A percentile compares a stretch with the other conserved stretches of the same genome.
Evolutionary conservation across 53 echinoderm and acorn worm genomes (phyloP).

Genomic region (Arbacia lixula): DNA sequence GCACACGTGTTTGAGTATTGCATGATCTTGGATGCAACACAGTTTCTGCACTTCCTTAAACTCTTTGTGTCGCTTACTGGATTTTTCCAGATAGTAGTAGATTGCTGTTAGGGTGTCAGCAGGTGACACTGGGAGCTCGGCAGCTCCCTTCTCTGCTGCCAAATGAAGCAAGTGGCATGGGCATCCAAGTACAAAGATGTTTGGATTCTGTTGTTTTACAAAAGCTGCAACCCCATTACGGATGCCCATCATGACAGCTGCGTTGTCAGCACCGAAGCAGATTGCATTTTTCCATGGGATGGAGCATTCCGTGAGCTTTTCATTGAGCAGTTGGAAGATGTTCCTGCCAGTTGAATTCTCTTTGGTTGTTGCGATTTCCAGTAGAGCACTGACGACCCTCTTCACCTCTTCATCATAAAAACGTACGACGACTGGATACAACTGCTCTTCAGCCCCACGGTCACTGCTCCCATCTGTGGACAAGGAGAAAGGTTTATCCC

Average conservation of each 20-base stretch:
- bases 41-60: slow-evolving; percentile 47
- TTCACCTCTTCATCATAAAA: slow-evolving; percentile 42
- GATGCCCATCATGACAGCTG: slow-evolving; percentile 62
- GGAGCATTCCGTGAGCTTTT: slow-evolving; percentile 14
- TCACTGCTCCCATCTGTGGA: slow-evolving; percentile 31
- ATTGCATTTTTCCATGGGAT: slow-evolving; percentile 66
- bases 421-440: slow-evolving; percentile 30
- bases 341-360: slow-evolving; percentile 44
- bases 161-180: slow-evolving; percentile 56
- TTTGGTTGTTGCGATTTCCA: slow-evolving; percentile 34
- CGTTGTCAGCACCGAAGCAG: slow-evolving; percentile 61
- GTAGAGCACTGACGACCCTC: neutral
- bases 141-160: slow-evolving; percentile 62
- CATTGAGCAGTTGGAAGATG: slow-evolving; percentile 51
- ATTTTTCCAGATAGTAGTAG: slow-evolving; percentile 57
- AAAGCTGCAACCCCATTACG: slow-evolving; percentile 57
- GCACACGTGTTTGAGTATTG: slow-evolving; percentile 64
- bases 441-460: slow-evolving; percentile 13
- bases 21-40: slow-evolving; percentile 36
- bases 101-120: slow-evolving; percentile 39
- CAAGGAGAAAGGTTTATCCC: slow-evolving; percentile 39
- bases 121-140: slow-evolving; percentile 53
- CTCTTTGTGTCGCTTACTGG: slow-evolving; percentile 50
- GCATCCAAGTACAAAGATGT: slow-evolving; percentile 58
- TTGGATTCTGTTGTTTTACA: slow-evolving; percentile 59